Evolutionary conservation across 2,113 vertebrate species (phyloP).

Genomic region (Pelusios castaneus): DNA sequence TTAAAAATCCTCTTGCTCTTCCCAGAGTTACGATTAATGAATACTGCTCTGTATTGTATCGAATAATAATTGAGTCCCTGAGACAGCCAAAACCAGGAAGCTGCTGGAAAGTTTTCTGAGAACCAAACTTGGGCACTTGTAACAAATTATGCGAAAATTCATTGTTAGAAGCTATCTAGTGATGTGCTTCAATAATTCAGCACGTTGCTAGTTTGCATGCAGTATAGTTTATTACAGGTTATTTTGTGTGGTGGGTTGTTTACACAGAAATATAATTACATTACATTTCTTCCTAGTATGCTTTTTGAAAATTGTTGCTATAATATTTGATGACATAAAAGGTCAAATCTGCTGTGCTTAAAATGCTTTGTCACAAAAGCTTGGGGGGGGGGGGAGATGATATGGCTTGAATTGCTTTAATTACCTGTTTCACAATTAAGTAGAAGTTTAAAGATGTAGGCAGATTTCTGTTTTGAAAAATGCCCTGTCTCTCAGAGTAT

Average conservation of each 20-base stretch:
- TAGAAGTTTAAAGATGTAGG: background rate
- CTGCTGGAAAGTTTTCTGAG: background rate
- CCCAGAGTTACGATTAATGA: background rate
- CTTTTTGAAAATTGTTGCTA: background rate
- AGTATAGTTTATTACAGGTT: background rate
- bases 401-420: background rate
- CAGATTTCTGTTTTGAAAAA: background rate
- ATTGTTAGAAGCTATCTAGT: background rate
- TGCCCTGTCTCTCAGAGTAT: background rate
- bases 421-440: background rate
- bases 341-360: background rate
- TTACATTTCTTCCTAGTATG: conserved; percentile 4
- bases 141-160: background rate
- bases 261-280: conserved; percentile 21
- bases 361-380: conserved; percentile 24
- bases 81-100: background rate
- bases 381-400: background rate
- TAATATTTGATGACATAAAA: background rate
- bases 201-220: background rate
- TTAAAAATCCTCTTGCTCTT: background rate
- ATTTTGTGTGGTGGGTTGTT: conserved; percentile 9
- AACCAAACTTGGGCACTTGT: background rate
- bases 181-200: conserved; percentile 5
- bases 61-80: background rate
- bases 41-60: background rate